These are phyloP conservation scores for Cheilosia scutellata DNA, from an alignment of 2,888 invertebrate genomes.

Conservation along the genomic window DNA sequence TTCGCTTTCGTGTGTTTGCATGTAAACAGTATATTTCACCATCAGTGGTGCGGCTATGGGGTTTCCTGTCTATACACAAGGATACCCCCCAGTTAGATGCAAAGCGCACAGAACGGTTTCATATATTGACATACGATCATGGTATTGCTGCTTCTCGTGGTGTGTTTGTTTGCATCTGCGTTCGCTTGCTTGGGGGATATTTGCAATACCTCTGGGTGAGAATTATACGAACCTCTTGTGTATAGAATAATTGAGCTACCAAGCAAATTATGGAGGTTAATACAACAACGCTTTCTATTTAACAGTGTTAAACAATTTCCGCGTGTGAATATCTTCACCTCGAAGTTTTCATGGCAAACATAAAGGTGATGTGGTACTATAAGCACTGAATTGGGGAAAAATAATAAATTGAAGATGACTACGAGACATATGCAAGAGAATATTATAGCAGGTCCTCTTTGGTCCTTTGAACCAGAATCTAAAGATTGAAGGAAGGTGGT, in stretches of 20 bases:
- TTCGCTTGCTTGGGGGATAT: slow-evolving; percentile 32
- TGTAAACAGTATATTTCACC: slow-evolving; percentile 69
- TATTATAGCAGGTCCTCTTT: no score
- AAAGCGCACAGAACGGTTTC: slow-evolving; percentile 19
- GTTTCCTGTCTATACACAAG: slow-evolving; percentile 59
- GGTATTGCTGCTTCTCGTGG: slow-evolving; percentile 39
- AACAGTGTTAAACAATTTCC: slow-evolving; percentile 54
- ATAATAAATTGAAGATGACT: not conserved
- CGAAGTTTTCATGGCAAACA: not conserved
- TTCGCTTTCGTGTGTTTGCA: slow-evolving; percentile 65
- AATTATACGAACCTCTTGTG: slow-evolving; percentile 43
- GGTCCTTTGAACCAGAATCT: no score
- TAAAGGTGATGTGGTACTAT: not conserved
- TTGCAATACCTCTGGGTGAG: slow-evolving; percentile 51
- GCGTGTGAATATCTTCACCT: slow-evolving; percentile 51
- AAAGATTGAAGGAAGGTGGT: no score
- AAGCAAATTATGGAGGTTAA: slow-evolving; percentile 62
- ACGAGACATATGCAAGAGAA: no score
- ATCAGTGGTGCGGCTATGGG: slow-evolving; percentile 37
- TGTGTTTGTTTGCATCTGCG: slow-evolving; percentile 57
- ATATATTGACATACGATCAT: slow-evolving; percentile 66
- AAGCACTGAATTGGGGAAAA: not conserved
- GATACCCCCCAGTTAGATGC: slow-evolving; percentile 49
- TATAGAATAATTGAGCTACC: slow-evolving; percentile 50
- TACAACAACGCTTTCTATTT: slow-evolving; percentile 52